Conservation (phyloP, 2,888 invertebrate genomes). For the Hydraecia micacea region DNA sequence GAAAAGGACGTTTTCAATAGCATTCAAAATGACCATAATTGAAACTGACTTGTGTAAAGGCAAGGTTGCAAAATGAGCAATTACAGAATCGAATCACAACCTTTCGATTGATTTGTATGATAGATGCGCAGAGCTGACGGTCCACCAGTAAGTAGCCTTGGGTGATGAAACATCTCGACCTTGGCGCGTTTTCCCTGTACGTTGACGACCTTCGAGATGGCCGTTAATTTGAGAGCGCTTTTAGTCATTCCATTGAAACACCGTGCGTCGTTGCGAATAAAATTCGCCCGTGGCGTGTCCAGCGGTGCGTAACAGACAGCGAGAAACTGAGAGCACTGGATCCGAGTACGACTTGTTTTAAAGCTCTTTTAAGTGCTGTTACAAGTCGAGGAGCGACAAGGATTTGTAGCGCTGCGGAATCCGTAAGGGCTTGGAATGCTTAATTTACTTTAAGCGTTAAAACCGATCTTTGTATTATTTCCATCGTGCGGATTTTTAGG, state of each 20-base stretch:
- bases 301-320: constrained; percentile 36
- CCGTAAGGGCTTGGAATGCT: constrained; percentile 4
- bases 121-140: constrained; percentile 63
- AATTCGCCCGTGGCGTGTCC: constrained; percentile 18
- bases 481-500: background rate
- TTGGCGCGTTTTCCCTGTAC: constrained; percentile 71
- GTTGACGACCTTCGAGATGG: constrained; percentile 70
- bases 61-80: constrained; percentile 61
- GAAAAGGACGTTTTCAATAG: constrained; percentile 10
- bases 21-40: constrained; percentile 22
- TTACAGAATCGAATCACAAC: constrained; percentile 71
- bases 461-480: constrained; percentile 7
- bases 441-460: constrained; percentile 9
- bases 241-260: constrained; percentile 47
- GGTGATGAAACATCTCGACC: constrained; percentile 67
- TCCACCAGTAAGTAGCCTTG: constrained; percentile 59
- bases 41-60: constrained; percentile 5
- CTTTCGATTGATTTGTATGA: constrained; percentile 73
- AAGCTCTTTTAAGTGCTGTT: constrained; percentile 34
- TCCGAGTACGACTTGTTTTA: constrained; percentile 35
- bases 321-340: constrained; percentile 19
- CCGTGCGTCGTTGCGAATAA: constrained; percentile 24
- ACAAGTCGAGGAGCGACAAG: constrained; percentile 16
- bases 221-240: constrained; percentile 62
- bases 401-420: constrained; percentile 18